Evolutionary conservation across 2,888 invertebrate species (phyloP).

Genomic region (Epistrophella euchroma): DNA sequence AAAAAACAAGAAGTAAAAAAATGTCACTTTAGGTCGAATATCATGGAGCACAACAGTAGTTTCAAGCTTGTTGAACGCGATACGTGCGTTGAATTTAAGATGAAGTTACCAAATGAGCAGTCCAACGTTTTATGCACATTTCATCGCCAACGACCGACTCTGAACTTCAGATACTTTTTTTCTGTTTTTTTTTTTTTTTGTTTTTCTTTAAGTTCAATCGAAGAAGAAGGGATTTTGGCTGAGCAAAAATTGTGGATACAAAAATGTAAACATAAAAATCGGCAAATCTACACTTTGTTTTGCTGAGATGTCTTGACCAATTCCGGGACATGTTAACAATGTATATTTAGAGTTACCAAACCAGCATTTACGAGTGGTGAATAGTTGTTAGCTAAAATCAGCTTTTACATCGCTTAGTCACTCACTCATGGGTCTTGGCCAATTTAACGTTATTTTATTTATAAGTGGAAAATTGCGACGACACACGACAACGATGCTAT

Average conservation of each 20-base stretch:
- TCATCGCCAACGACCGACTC: constrained; percentile 58
- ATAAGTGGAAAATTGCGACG: constrained; percentile 40
- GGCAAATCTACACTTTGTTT: background rate
- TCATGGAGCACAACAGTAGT: constrained; percentile 43
- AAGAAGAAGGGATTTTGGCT: constrained; percentile 11
- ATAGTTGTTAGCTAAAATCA: constrained; percentile 10
- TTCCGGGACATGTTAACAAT: constrained; percentile 38
- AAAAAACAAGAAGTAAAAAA: background rate
- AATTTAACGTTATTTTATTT: constrained; percentile 25
- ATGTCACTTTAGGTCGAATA: constrained; percentile 56
- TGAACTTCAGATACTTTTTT: constrained; percentile 48
- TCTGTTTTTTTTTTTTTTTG: background rate
- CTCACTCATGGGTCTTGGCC: constrained; percentile 37
- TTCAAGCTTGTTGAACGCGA: constrained; percentile 72
- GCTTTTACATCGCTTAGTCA: constrained; percentile 38
- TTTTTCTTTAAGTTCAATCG: background rate
- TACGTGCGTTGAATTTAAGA: constrained; percentile 75
- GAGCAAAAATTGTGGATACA: constrained; percentile 20
- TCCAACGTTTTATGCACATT: constrained; percentile 68
- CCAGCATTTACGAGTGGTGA: background rate
- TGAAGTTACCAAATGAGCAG: constrained; percentile 68
- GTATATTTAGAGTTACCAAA: background rate
- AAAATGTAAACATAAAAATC: constrained; percentile 25
- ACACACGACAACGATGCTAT: background rate
- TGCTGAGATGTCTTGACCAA: constrained; percentile 38